These are phyloP conservation scores for Colostygia pectinataria DNA, from an alignment of 2,888 invertebrate genomes.

Conservation along the genomic window DNA sequence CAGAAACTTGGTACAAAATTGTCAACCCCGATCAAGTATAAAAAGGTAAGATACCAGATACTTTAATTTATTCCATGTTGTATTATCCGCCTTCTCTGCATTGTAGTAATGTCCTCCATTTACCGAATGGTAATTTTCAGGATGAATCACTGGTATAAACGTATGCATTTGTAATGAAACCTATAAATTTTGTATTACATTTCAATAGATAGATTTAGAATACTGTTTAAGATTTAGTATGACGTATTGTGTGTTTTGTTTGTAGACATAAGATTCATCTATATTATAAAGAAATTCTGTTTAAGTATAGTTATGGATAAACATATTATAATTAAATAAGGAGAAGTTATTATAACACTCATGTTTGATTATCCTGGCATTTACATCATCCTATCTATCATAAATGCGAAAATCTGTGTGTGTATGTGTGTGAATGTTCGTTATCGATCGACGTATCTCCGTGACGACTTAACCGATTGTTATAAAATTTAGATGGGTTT, in stretches of 20 bases:
- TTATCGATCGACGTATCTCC: too few species aligned
- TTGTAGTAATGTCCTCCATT: conserved; percentile 36
- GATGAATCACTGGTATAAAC: conserved; percentile 38
- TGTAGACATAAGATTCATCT: conserved; percentile 8
- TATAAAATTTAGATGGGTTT: too few species aligned
- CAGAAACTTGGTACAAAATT: conserved; percentile 17
- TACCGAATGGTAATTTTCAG: conserved; percentile 41
- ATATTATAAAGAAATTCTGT: conserved; percentile 1
- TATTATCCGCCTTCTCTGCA: conserved; percentile 23
- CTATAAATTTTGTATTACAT: conserved; percentile 32
- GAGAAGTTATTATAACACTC: too few species aligned
- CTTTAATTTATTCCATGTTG: conserved; percentile 16
- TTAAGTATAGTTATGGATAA: background rate
- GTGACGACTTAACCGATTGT: too few species aligned
- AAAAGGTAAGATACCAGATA: conserved; percentile 46
- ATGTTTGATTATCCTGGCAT: conserved; percentile 4
- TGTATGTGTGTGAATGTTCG: too few species aligned
- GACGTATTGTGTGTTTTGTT: conserved; percentile 19
- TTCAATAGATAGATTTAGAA: conserved; percentile 38
- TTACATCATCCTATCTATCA: too few species aligned
- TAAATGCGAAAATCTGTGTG: too few species aligned
- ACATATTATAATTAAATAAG: too few species aligned
- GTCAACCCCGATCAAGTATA: conserved; percentile 26
- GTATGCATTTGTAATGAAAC: conserved; percentile 33
- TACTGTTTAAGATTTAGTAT: conserved; percentile 22